Percentiles rank a stretch among this genome's conserved stretches.
Evolutionary conservation across 2,797 vertebrate genomes (phyloP).

Genomic region (Amblyopsis hoosieri): DNA sequence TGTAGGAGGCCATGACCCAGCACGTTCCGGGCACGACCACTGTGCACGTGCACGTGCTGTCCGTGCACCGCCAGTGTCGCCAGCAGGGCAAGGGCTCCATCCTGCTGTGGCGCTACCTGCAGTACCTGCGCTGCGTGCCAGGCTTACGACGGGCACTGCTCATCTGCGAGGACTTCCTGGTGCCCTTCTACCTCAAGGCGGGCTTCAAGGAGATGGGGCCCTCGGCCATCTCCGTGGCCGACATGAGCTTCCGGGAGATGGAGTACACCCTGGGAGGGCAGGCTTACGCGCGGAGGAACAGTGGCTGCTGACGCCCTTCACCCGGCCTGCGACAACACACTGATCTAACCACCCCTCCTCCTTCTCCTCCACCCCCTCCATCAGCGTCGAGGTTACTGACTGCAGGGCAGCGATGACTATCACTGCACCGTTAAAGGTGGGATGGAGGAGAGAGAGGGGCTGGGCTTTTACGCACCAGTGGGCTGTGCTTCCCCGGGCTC

Average conservation of each 20-base stretch:
- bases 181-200: slow-evolving; percentile 80
- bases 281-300: slow-evolving; percentile 77
- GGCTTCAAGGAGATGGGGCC: slow-evolving; percentile 79
- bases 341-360: neutral
- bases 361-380: slow-evolving; percentile 7
- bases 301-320: slow-evolving; percentile 65
- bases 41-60: slow-evolving; percentile 82
- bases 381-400: slow-evolving; percentile 37
- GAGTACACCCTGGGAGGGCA: slow-evolving; percentile 72
- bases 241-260: slow-evolving; percentile 79
- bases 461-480: slow-evolving; percentile 12
- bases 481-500: slow-evolving; percentile 7
- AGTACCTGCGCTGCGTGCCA: slow-evolving; percentile 76
- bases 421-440: slow-evolving; percentile 19
- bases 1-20: slow-evolving; percentile 77
- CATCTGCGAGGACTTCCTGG: slow-evolving; percentile 80
- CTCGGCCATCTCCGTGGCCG: slow-evolving; percentile 72
- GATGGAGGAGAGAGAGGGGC: neutral
- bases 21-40: slow-evolving; percentile 68
- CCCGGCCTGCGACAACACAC: neutral
- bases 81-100: slow-evolving; percentile 83
- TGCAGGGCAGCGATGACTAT: slow-evolving; percentile 33
- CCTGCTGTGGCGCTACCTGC: slow-evolving; percentile 83
- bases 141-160: slow-evolving; percentile 75
- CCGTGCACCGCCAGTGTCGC: slow-evolving; percentile 80